A percentile compares a stretch with the other conserved stretches of the same genome.
Evolutionary conservation across 1,140 invertebrate genomes (phyloP).

Genomic region (Platorchestia sp.): DNA sequence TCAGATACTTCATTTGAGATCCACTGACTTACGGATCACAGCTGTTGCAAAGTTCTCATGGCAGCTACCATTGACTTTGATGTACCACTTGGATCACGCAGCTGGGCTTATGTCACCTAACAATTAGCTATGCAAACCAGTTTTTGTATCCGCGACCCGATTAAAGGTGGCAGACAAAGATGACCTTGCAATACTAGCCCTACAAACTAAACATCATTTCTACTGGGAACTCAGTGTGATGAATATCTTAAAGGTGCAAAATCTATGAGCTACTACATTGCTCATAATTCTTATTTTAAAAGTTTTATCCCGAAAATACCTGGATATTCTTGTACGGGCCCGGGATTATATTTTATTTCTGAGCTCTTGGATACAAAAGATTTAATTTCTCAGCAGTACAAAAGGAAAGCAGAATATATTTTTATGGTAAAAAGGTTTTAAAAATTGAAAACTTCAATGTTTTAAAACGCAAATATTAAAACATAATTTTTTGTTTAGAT

Average conservation of each 20-base stretch:
- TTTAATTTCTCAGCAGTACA: not conserved
- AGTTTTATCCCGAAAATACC: not conserved
- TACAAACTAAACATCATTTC: not conserved
- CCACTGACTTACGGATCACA: too few relatives aligned
- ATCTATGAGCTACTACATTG: not conserved
- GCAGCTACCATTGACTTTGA: too few relatives aligned
- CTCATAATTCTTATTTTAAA: not conserved
- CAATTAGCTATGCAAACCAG: too few relatives aligned
- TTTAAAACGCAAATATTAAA: too few relatives aligned
- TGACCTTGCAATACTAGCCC: not conserved
- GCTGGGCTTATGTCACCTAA: too few relatives aligned
- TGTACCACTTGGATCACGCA: too few relatives aligned
- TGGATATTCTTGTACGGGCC: not conserved
- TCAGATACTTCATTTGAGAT: too few relatives aligned
- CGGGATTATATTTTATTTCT: not conserved
- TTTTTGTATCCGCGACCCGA: too few relatives aligned
- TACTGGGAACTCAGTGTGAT: not conserved
- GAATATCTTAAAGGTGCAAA: not conserved
- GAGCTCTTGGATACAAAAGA: not conserved
- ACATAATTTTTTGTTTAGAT: too few relatives aligned
- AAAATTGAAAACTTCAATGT: too few relatives aligned
- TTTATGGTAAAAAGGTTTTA: not conserved
- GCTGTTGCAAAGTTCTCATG: too few relatives aligned
- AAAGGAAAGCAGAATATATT: not conserved
- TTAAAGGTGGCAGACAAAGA: too few relatives aligned